Conservation (phyloP, 2,113 vertebrate species). For the Mungos mungo region DNA sequence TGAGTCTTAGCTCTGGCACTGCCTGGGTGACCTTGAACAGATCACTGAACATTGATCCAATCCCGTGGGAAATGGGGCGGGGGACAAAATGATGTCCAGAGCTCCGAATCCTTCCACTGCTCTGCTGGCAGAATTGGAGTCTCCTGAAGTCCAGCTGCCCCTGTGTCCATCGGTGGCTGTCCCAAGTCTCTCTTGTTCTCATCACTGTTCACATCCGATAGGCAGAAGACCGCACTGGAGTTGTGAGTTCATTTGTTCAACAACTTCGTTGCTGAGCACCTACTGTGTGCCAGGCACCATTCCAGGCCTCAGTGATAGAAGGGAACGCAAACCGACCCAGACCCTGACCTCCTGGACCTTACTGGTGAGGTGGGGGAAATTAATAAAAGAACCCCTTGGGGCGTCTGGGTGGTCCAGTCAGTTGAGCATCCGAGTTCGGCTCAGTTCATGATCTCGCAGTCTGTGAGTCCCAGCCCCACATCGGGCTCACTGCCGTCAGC, state of each 20-base stretch:
- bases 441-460: too few species aligned
- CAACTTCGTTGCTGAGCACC: neutral
- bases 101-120: neutral
- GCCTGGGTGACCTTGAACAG: neutral
- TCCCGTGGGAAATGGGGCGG: neutral
- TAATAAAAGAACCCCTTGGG: neutral
- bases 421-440: too few species aligned
- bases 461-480: too few species aligned
- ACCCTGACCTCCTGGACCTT: neutral
- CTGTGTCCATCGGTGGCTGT: accelerated
- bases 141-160: neutral
- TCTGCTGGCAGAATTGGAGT: neutral
- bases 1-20: neutral
- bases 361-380: neutral
- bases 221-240: accelerated
- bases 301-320: neutral
- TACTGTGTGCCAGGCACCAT: neutral
- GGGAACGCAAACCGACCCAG: neutral
- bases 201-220: neutral
- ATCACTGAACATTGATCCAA: neutral
- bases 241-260: neutral
- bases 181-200: neutral
- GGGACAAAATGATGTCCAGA: neutral
- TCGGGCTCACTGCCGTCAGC: too few species aligned
- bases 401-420: too few species aligned